These are phyloP conservation scores for Cygnus buccinator DNA, from an alignment of 2,113 vertebrate genomes.

Conservation along the genomic window DNA sequence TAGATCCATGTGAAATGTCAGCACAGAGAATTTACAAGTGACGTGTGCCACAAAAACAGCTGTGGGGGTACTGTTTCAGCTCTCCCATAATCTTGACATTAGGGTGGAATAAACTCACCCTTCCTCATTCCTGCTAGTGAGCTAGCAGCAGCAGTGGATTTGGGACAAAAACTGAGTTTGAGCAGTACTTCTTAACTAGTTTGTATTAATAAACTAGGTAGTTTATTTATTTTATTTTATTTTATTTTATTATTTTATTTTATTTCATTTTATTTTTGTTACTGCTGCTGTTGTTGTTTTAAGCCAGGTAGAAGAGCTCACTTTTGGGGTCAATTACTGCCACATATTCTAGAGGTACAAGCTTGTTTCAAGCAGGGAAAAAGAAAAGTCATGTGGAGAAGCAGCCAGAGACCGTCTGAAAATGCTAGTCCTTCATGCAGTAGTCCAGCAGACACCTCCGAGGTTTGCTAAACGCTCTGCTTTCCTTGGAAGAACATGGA, in stretches of 20 bases:
- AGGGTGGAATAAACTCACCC: neutral
- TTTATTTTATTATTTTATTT: no score
- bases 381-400: neutral
- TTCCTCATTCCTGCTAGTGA: neutral
- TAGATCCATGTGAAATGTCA: neutral
- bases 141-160: neutral
- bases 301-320: no score
- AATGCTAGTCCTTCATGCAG: neutral
- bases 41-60: neutral
- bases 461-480: neutral
- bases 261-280: no score
- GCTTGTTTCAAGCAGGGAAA: neutral
- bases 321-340: neutral
- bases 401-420: neutral
- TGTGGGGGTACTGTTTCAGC: neutral
- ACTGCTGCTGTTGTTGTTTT: no score
- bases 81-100: neutral
- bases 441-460: neutral
- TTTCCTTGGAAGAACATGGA: fast-evolving
- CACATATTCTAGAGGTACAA: neutral
- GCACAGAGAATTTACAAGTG: neutral
- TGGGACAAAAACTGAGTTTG: neutral
- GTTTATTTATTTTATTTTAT: fast-evolving
- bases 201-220: neutral
- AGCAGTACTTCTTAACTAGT: neutral